Conservation (phyloP, 2,113 vertebrate species). For the Benitochromis conjunctus region DNA sequence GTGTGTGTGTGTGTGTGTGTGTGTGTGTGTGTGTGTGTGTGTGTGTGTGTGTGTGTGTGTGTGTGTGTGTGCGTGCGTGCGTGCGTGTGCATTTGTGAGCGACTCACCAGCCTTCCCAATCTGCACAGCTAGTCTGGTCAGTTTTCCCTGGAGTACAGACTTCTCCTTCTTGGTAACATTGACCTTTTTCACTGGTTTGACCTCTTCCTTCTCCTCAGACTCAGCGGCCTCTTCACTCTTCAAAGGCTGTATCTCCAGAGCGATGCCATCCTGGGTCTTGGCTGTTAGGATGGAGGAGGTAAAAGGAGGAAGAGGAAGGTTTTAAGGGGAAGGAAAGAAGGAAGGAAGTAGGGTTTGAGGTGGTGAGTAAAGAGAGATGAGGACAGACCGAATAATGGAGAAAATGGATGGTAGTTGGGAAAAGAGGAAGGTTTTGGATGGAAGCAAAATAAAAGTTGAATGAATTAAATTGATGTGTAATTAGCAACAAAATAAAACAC, state of each 20-base stretch:
- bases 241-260: constrained; percentile 94
- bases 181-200: constrained; percentile 84
- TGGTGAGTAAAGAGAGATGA: not conserved
- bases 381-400: not conserved
- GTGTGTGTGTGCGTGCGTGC: not conserved
- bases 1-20: not conserved
- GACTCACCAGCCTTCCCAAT: constrained; percentile 92
- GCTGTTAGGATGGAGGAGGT: constrained; percentile 71
- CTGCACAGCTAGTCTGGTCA: constrained; percentile 90
- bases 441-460: not conserved
- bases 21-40: too few species aligned
- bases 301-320: not conserved
- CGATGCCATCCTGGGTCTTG: constrained; percentile 94
- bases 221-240: constrained; percentile 91
- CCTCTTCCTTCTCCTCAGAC: constrained; percentile 84
- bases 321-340: not conserved
- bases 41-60: not conserved
- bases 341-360: not conserved
- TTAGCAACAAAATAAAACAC: constrained; percentile 7
- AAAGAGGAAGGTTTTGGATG: not conserved
- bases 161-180: constrained; percentile 95
- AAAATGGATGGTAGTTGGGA: not conserved
- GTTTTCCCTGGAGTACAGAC: constrained; percentile 95
- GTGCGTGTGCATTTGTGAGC: not conserved
- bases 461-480: constrained; percentile 23